Base-by-base conservation (phyloP, 2,113 vertebrate species). In the Nothocercus julius region DNA sequence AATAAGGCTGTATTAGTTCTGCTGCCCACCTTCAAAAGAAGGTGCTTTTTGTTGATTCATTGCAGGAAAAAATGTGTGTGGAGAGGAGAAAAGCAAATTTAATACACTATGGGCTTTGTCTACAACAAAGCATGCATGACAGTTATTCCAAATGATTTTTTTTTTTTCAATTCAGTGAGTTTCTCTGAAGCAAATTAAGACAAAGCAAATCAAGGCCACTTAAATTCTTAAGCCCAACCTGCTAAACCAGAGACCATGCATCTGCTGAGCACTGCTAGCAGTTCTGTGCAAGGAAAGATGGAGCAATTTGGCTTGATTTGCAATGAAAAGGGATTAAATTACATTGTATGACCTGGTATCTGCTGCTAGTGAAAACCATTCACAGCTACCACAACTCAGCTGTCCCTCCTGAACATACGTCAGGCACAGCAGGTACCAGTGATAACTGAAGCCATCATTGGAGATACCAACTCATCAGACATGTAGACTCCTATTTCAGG, bases 171-270 rank as follows among this genome's bases (percentile, higher is more conserved):
- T 77, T 34, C 49, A 68, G 11, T 61, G 80, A 72, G 32, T 82
- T 92, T 85, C 89, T 89, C 74, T 84, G 82, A 66, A 85, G 30
- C 34, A 94, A 93, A 94, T 87, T 44, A 89, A 89, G 70, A 81
- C 27, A 51, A 68, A 92, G 83, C 47, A 92, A 82, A 92, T 66
- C 67, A 76, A 93, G 62, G 67, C 38, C 77, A 66, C 81, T 90
- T 61, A 70, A 85, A 9, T 49, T 80, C 84, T 89, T 62, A 21
- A 93, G 77, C 24, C 59, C 13, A 44, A 68, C 58, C 42, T 85
- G 64, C 25, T 70, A 67, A 68, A 13, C 9, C 73, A 78, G 64
- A 58, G 40, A 27, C 11, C 15, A 2, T 4, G 21, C 42, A 63
- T n/a, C 36, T 40, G 24, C 67, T 82, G 61, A 51, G 91, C 18